A percentile compares a stretch with the other conserved stretches of the same genome.
These are phyloP conservation scores for Charadrius vociferus DNA, from an alignment of 2,113 vertebrate genomes.

Conservation along the genomic window DNA sequence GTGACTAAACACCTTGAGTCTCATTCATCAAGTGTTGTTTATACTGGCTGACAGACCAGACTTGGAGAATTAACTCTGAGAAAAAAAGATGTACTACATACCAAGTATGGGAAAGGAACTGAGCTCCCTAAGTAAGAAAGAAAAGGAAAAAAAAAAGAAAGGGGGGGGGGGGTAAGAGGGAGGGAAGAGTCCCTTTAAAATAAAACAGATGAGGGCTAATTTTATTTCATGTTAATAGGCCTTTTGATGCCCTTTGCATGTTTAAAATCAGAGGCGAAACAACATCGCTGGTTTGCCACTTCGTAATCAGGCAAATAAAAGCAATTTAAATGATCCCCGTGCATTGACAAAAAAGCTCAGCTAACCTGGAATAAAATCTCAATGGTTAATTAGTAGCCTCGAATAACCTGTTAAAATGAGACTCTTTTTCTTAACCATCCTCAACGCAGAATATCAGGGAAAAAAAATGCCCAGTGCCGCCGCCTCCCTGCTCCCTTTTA, in stretches of 20 bases:
- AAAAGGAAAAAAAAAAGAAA: not conserved
- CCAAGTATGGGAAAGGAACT: slow-evolving; percentile 80
- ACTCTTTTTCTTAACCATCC: not conserved
- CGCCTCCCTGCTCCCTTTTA: slow-evolving; percentile 18
- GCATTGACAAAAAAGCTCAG: not conserved
- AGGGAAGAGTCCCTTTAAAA: slow-evolving; percentile 57
- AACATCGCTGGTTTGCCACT: not conserved
- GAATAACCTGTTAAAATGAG: slow-evolving; percentile 18
- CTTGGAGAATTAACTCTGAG: slow-evolving; percentile 84
- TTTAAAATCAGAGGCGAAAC: slow-evolving; percentile 28
- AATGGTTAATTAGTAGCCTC: slow-evolving; percentile 28
- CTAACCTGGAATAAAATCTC: not conserved
- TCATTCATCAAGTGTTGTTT: slow-evolving; percentile 94
- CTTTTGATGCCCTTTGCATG: slow-evolving; percentile 5
- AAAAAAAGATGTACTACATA: slow-evolving; percentile 80
- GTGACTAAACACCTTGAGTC: slow-evolving; percentile 95
- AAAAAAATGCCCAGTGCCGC: not conserved
- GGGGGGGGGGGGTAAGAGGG: not conserved
- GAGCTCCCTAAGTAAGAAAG: slow-evolving; percentile 40
- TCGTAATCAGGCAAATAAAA: slow-evolving; percentile 29
- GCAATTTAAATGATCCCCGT: not conserved
- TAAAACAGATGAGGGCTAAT: slow-evolving; percentile 45
- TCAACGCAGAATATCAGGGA: not conserved
- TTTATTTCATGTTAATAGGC: slow-evolving; percentile 60
- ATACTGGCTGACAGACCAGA: slow-evolving; percentile 86